A percentile compares a stretch with the other conserved stretches of the same genome.
Evolutionary conservation across 2,113 vertebrate genomes (phyloP).

Genomic region (Cavia porcellus): DNA sequence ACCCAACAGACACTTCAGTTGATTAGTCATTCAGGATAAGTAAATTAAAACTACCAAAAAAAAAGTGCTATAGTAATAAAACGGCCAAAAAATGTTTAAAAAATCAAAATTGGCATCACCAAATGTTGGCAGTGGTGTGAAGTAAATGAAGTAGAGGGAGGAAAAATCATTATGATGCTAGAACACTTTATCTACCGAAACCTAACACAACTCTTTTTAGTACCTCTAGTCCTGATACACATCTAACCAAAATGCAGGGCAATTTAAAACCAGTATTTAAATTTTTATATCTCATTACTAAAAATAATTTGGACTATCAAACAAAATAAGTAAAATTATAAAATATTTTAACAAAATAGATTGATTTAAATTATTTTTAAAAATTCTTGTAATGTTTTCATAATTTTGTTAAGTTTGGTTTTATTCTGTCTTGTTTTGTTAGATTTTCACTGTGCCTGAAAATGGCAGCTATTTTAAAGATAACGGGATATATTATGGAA

Average conservation of each 20-base stretch:
- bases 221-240: not conserved
- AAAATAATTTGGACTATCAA: constrained; percentile 2
- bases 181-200: not conserved
- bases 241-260: not conserved
- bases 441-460: no score
- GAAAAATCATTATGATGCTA: not conserved
- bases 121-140: not conserved
- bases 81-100: constrained; percentile 3
- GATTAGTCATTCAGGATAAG: constrained; percentile 36
- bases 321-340: constrained; percentile 48
- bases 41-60: not conserved
- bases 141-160: not conserved
- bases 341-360: constrained; percentile 40
- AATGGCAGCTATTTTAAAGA: no score
- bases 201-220: not conserved
- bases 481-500: no score
- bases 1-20: not conserved
- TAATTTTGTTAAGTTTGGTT: no score
- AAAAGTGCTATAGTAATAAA: not conserved
- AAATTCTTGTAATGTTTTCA: no score
- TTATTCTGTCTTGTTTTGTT: no score
- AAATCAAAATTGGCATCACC: not conserved
- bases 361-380: not conserved
- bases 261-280: constrained; percentile 6
- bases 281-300: constrained; percentile 3